These are phyloP conservation scores for Peucedramus taeniatus DNA, from an alignment of 2,113 vertebrate species.

Conservation along the genomic window DNA sequence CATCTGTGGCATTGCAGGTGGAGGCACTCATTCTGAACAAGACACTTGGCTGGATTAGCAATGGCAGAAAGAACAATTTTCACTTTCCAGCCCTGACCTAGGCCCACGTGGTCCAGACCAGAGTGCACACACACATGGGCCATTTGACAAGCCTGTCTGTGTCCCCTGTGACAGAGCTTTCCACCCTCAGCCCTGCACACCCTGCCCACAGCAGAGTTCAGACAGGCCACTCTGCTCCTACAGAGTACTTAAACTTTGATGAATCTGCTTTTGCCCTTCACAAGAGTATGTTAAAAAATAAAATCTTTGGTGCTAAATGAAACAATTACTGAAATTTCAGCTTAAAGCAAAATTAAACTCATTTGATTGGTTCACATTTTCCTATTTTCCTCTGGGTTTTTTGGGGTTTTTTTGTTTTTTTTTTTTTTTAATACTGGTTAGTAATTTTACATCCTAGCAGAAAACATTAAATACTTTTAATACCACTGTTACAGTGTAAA, in stretches of 20 bases:
- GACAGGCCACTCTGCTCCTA: background rate
- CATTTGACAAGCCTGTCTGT: background rate
- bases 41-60: background rate
- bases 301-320: background rate
- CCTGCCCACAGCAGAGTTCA: background rate
- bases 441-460: conserved; percentile 47
- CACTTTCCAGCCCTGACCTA: background rate
- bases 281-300: background rate
- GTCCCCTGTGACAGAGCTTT: accelerated
- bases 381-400: background rate
- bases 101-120: accelerated
- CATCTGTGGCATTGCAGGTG: background rate
- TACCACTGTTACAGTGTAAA: conserved; percentile 41
- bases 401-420: too few species aligned
- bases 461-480: conserved; percentile 53
- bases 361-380: conserved; percentile 23
- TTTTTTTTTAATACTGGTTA: conserved; percentile 9
- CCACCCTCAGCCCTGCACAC: background rate
- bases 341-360: background rate
- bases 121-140: background rate
- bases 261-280: background rate
- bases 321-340: background rate
- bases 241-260: background rate
- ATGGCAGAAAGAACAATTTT: background rate
- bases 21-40: background rate